Conservation (phyloP, 2,888 invertebrate genomes). For the Erebia epiphron region DNA sequence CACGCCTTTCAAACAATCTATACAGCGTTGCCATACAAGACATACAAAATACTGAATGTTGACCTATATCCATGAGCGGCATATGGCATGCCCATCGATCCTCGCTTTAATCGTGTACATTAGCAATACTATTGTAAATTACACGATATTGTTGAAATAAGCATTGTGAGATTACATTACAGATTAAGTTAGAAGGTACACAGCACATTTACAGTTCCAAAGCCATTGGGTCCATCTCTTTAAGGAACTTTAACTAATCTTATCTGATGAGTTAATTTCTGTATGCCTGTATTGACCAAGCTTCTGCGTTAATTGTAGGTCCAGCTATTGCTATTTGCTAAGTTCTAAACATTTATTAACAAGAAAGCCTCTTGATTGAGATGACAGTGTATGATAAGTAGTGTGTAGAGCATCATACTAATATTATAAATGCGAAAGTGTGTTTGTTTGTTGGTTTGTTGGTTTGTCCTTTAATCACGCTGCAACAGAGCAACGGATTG, state of each 20-base stretch:
- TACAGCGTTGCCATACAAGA: conserved; percentile 23
- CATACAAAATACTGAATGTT: conserved; percentile 29
- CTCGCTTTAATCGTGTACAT: background rate
- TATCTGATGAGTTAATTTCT: no score
- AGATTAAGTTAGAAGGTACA: no score
- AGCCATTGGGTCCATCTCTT: background rate
- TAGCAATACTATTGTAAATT: background rate
- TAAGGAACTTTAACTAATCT: background rate
- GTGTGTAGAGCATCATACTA: no score
- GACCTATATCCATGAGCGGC: conserved; percentile 33
- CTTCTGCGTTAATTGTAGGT: background rate
- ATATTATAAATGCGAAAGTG: no score
- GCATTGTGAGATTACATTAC: background rate
- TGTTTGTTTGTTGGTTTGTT: no score
- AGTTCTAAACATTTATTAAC: background rate
- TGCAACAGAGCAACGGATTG: no score
- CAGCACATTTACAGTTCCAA: no score
- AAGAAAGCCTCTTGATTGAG: background rate
- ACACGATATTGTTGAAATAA: background rate
- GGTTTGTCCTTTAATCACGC: no score
- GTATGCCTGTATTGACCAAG: no score
- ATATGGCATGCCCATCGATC: conserved; percentile 33
- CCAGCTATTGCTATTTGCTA: background rate
- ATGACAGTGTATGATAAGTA: background rate
- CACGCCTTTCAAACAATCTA: conserved; percentile 36